Evolutionary conservation across 2,888 invertebrate genomes (phyloP).

Genomic region (Phortica magna): DNA sequence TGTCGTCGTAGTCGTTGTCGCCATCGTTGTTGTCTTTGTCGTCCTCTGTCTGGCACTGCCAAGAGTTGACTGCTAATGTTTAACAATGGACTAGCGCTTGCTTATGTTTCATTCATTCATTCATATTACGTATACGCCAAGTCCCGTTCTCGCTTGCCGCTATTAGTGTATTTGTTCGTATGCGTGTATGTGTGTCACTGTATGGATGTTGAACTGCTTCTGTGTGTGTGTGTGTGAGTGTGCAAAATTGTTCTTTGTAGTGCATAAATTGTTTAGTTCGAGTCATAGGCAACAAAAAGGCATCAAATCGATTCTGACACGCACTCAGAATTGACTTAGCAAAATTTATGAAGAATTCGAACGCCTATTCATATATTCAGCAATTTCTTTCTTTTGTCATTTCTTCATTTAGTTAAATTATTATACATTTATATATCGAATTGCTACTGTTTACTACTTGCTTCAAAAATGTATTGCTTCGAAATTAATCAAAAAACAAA

Average conservation of each 20-base stretch:
- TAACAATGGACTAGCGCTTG: constrained; percentile 57
- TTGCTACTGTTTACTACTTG: no score
- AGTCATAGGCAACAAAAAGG: constrained; percentile 7
- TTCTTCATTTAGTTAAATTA: no score
- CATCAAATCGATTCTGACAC: neutral
- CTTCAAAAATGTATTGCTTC: no score
- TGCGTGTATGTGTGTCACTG: neutral
- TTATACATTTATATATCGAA: no score
- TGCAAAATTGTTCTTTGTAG: constrained; percentile 31
- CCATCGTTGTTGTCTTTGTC: neutral
- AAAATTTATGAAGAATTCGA: no score
- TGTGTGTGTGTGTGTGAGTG: constrained; percentile 39
- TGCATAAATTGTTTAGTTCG: constrained; percentile 10
- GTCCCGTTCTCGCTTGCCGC: neutral
- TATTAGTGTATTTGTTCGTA: neutral
- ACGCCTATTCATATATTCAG: no score
- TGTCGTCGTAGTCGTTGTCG: neutral
- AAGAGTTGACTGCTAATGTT: constrained; percentile 52
- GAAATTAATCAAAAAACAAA: no score
- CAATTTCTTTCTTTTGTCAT: no score
- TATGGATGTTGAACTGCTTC: neutral
- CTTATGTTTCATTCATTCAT: constrained; percentile 69
- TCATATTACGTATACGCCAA: constrained; percentile 44
- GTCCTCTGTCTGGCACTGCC: neutral
- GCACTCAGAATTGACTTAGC: neutral